Evolutionary conservation across 2,888 invertebrate genomes (phyloP), one percentile per base, ranked within the genome.

Genomic region (Himalopsyche anomala): DNA sequence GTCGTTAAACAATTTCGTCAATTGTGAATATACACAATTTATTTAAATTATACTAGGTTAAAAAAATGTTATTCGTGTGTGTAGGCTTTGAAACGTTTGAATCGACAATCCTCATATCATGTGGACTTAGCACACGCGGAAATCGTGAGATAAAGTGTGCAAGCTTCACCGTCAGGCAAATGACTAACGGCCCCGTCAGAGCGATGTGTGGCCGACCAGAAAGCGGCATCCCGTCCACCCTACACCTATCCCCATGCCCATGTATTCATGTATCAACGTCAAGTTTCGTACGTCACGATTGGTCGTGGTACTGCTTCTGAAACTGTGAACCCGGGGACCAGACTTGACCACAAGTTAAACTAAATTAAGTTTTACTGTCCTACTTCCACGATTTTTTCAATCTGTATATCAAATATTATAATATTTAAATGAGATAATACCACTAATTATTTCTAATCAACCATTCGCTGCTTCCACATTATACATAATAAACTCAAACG

Each of bases 181-280:
- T 93, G 93, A 93, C 91, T 93, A 92, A 93, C 93, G 93, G 90
- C 91, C 91, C 90, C 91, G 93, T 93, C 93, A 93, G 89, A 90
- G 90, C 92, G 93, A 93, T 93, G 93, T 93, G 93, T 92, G 93
- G 92, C 91, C 91, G 90, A 42, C 84, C 88, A 84, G 82, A 82
- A 85, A 82, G 87, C 55, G 83, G 80, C 51, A 80, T 69, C 84
- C 69, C 80, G 36, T 19, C 84, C 84, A 80, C 86, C 62, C 45
- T 87, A 42, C 84, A 54, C 56, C 45, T 38, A 56, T 80, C 62
- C 62, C 62, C 62, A 19, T 62, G 62, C 62, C 83, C 93, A 89
- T 93, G 93, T 93, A 93, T 92, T 93, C 91, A 93, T 93, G 93
- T 92, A 93, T 93, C 93, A 93, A 92, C 93, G 93, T 93, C 93